phyloP scores from a whole-genome alignment of 2,113 vertebrate genomes.

The Jacana jacana region DNA sequence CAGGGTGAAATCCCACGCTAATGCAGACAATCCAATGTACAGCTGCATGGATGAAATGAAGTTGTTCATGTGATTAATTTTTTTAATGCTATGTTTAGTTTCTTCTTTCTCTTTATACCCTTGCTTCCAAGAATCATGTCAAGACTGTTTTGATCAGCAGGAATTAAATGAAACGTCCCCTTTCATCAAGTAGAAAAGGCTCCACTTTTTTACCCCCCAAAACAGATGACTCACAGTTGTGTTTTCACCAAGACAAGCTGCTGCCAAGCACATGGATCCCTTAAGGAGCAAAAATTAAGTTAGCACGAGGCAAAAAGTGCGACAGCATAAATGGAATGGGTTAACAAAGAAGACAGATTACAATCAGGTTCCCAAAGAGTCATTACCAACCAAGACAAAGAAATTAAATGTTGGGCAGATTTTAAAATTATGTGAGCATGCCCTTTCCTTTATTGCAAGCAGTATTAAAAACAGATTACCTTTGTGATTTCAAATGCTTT shows the following conservation, averaged over 20 bases:
- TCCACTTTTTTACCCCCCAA: background rate
- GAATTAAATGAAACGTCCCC: background rate
- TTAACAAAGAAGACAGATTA: background rate
- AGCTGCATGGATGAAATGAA: background rate
- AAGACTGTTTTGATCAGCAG: background rate
- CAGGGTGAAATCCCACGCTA: background rate
- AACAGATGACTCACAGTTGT: background rate
- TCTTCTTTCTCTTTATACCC: background rate
- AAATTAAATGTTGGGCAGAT: background rate
- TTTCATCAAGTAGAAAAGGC: background rate
- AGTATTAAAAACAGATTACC: background rate
- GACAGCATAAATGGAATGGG: background rate
- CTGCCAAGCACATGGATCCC: background rate
- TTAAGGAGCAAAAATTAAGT: background rate
- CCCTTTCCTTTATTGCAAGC: background rate
- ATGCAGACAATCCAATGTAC: background rate
- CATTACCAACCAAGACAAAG: background rate
- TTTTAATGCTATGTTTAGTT: background rate
- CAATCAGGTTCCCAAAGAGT: background rate
- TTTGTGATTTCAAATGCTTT: background rate
- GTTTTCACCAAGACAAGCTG: background rate
- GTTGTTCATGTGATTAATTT: background rate
- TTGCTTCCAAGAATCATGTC: background rate
- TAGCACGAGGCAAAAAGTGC: background rate
- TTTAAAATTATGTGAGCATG: background rate